Base-by-base conservation (phyloP, 2,888 invertebrate species). In the Melanargia galathea region DNA sequence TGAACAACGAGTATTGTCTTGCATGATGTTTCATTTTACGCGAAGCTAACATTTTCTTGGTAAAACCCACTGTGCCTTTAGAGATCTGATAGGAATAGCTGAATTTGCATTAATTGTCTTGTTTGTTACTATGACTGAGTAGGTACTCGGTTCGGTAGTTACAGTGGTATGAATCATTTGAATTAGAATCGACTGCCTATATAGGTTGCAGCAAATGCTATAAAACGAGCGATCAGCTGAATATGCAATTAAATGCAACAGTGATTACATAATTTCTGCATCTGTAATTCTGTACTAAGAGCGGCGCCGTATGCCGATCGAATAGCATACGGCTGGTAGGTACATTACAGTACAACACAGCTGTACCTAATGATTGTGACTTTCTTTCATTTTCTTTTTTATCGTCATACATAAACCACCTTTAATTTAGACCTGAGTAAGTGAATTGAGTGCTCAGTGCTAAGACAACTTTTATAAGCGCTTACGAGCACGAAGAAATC, bases 91-190 rank as follows among this genome's bases (percentile, higher is more conserved):
- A 13, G 46, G 43, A 60, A 46, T 35, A 24, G 61, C 48, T 52
- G 60, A 61, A 52, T 51, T 40, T 60, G 48, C 48, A 49, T 24
- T 40, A 48, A 55, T 51, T 24, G 24, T 51, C 16, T 57, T 49
- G 48, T 33, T 54, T 49, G 64, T 45, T 38, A 30, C 43, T 56
- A 13, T 45, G 56, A 46, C 40, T 38, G n/a, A n/a, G n/a, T n/a
- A n/a, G n/a, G n/a, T n/a, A n/a, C n/a, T n/a, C n/a, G n/a, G n/a
- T n/a, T n/a, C n/a, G n/a, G n/a, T n/a, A 22, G 54, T 40, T 54
- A 54, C 13, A 16, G 22, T 30, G n/a, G 10, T 40, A 24, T 60
- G 40, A 64, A 18, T 64, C 63, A 60, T 45, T 49, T n/a, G n/a
- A 18, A 45, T 57, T 26, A 24, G 55, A 55, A 40, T 26, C 24